Conservation (phyloP, 2,888 invertebrate species). For the Lepidonotus clava region DNA sequence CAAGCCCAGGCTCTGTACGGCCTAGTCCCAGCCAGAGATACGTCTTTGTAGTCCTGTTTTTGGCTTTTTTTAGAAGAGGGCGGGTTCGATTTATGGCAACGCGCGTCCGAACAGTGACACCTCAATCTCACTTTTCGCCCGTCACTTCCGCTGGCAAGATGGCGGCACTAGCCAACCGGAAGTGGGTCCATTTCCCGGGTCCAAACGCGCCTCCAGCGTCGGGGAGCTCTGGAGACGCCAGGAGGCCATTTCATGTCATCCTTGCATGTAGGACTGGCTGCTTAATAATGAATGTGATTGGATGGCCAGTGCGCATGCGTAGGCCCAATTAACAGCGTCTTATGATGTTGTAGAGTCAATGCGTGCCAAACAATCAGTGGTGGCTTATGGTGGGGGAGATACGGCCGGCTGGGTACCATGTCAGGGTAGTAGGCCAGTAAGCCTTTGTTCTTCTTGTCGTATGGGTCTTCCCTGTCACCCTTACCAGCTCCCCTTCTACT, state of each 20-base stretch:
- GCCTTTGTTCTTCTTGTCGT: too few species aligned
- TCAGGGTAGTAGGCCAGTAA: too few species aligned
- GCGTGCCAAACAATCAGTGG: too few species aligned
- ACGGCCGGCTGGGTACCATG: too few species aligned
- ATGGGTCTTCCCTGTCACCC: too few species aligned
- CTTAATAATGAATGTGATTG: constrained; percentile 12
- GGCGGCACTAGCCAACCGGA: background rate
- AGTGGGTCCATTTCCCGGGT: background rate
- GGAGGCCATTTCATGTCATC: background rate
- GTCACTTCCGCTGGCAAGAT: constrained; percentile 3
- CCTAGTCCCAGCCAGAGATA: too few species aligned
- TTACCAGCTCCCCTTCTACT: too few species aligned
- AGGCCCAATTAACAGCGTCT: background rate
- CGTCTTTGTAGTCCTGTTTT: too few species aligned
- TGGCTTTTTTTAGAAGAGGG: background rate
- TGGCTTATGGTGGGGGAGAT: too few species aligned
- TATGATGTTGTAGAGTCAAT: background rate
- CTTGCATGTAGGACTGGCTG: background rate
- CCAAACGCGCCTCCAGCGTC: background rate
- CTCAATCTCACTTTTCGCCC: background rate
- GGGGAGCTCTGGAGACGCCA: background rate
- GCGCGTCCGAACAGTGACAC: background rate
- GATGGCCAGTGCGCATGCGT: background rate
- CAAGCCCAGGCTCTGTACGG: too few species aligned
- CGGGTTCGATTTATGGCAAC: background rate